Conservation (phyloP, 2,797 vertebrate genomes). For the Arremon brunneinucha region DNA sequence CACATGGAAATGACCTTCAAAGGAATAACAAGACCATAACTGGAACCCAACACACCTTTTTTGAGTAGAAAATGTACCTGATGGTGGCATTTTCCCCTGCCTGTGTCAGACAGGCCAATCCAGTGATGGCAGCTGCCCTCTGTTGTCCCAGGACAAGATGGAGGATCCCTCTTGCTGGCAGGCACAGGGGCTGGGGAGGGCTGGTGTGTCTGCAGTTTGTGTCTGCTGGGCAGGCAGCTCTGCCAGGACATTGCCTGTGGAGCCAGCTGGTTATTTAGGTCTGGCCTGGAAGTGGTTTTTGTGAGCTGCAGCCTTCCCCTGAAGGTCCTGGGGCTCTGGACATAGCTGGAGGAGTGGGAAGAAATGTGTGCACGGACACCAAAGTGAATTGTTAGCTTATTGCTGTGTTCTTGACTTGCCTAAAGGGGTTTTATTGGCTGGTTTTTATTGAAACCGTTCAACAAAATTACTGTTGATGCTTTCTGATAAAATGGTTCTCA, state of each 20-base stretch:
- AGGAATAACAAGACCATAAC: neutral
- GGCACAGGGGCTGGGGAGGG: neutral
- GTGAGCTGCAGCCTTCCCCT: neutral
- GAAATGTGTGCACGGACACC: neutral
- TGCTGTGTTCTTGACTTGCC: accelerated
- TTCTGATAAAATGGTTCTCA: neutral
- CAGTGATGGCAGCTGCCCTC: neutral
- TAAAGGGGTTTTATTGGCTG: neutral
- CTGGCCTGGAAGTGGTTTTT: neutral
- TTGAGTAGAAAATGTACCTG: neutral
- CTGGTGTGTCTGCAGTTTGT: neutral
- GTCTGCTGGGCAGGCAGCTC: neutral
- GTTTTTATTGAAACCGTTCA: neutral
- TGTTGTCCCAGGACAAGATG: neutral
- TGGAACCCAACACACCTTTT: neutral
- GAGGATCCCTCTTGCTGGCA: neutral
- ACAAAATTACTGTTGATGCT: neutral
- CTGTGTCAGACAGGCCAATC: neutral
- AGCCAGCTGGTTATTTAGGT: neutral
- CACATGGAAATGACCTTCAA: neutral
- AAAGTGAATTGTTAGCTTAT: neutral
- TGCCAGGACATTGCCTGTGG: neutral
- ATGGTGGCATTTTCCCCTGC: neutral
- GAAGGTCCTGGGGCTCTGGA: neutral
- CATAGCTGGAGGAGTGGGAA: neutral